Evolutionary conservation across 2,888 invertebrate species (phyloP), one percentile per base, ranked within the genome.

Genomic region (Oscheius sp.): DNA sequence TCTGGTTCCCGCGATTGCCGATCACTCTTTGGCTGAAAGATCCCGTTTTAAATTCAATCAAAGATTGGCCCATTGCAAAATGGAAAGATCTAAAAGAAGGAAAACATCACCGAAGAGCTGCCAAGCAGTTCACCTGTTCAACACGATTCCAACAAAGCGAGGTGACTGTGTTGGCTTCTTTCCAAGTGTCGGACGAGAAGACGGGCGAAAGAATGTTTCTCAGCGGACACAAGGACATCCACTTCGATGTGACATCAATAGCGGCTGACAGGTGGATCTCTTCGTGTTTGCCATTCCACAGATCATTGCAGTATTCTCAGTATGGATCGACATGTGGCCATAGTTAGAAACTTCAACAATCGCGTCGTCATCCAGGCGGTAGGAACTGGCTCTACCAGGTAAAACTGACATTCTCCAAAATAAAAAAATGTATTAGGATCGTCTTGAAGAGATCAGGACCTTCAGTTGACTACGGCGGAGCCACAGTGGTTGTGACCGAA

Each of bases 1-100:
- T 86, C 13, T 86, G 86, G 86, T 87, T 78, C 71, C 86, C 86
- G n/a, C 78, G 77, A 59, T 74, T 87, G 7, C 86, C 86, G 1
- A 69, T 86, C 25, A 84, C 72, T 41, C 69, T 81, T 23, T 79
- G 77, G 81, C 71, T 75, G 18, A 77, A 79, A 66, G 76, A 76
- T 53, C 72, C 75, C 13, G 68, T 71, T 12, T 69, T 81, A 13
- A 74, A 79, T 12, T 12, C 76, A 2, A 74, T 81, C 13, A 72
- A 58, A 16, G 76, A 79, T 56, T 86, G 86, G 86, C 80, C 80
- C 56, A 81, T 86, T 9, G 77, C 84, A 0, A 78, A 78, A 23
- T 84, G 84, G 83, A 80, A 85, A 52, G 77, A 79, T 58, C 64
- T 86, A 21, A 66, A 72, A n/a, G 76, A 78, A 6, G 68, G 70